These are phyloP conservation scores for Mustela nigripes DNA, from an alignment of 2,113 vertebrate species.

Conservation along the genomic window DNA sequence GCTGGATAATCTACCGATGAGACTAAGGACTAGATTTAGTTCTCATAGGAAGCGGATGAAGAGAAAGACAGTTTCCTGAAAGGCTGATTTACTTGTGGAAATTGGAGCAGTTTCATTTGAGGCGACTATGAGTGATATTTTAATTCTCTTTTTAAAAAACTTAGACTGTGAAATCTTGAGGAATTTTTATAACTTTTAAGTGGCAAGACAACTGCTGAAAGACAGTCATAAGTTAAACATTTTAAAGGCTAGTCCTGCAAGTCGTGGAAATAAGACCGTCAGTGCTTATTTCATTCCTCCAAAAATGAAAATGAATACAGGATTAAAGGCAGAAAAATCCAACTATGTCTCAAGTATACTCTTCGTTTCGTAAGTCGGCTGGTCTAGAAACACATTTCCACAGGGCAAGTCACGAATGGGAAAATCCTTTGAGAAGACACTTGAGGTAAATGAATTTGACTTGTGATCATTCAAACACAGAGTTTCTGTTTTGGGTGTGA, in stretches of 20 bases:
- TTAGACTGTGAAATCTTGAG: conserved; percentile 74
- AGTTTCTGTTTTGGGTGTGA: background rate
- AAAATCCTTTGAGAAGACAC: background rate
- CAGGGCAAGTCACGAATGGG: background rate
- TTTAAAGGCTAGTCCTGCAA: conserved; percentile 63
- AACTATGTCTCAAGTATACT: background rate
- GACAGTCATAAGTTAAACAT: conserved; percentile 53
- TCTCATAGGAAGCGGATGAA: background rate
- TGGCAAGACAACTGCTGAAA: conserved; percentile 71
- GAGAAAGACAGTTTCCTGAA: conserved; percentile 56
- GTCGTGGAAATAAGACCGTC: background rate
- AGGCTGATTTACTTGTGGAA: conserved; percentile 61
- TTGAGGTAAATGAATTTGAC: background rate
- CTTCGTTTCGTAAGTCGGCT: background rate
- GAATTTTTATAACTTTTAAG: conserved; percentile 77
- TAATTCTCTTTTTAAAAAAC: conserved; percentile 53
- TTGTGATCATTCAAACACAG: background rate
- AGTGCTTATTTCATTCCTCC: conserved; percentile 44
- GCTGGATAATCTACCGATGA: background rate
- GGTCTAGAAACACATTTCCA: conserved; percentile 68
- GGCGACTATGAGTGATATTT: conserved; percentile 66
- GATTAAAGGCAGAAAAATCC: conserved; percentile 55
- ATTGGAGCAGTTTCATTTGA: conserved; percentile 74
- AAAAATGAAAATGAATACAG: conserved; percentile 66
- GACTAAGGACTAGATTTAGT: conserved; percentile 14